Evolutionary conservation across 2,888 invertebrate species (phyloP), one percentile per base, ranked within the genome.

Genomic region (Drosophila pseudotakahashii): DNA sequence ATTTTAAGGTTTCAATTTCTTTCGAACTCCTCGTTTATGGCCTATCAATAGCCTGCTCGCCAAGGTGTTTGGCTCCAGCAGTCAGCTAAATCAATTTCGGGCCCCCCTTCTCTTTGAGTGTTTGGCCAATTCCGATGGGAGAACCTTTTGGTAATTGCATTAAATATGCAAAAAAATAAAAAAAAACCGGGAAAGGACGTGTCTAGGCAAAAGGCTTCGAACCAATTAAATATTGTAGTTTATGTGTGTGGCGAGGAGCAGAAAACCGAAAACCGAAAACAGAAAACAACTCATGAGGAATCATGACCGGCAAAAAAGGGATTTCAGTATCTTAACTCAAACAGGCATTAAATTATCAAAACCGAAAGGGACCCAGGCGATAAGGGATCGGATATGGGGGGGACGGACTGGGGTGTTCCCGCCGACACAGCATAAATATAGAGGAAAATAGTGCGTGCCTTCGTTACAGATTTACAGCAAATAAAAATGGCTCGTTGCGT

Each of bases 71-170:
- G 39, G 30, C 44, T 53, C 32, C 26, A 50, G 67, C 72, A 73
- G 80, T 67, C 74, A 76, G 81, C 51, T 75, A 78, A 82, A 82
- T 84, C 88, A 87, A 87, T 87, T 74, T 67, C 42, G 39, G 19
- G 41, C 11, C 57, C 42, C 57, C 42, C 45, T 34, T 37, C 16
- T 44, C 57, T 32, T 52, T 37, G 23, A 23, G 42, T 34, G 23
- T 52, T 57, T 50, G 16, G 39, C 59, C 68, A 77, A 76, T 72
- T 78, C 84, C 78, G 52, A 54, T 23, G 79, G 73, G 81, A 74
- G 54, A 81, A 81, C 88, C 86, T 81, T 84, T 84, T 75, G 83
- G 84, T 86, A 84, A 84, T 86, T 84, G 86, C 84, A 84, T 84
- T 84, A 84, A 81, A 86, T 83, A 86, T 84, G 81, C 83, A 80